phyloP scores from a whole-genome alignment of 2,113 vertebrate species.

The Balaeniceps rex region DNA sequence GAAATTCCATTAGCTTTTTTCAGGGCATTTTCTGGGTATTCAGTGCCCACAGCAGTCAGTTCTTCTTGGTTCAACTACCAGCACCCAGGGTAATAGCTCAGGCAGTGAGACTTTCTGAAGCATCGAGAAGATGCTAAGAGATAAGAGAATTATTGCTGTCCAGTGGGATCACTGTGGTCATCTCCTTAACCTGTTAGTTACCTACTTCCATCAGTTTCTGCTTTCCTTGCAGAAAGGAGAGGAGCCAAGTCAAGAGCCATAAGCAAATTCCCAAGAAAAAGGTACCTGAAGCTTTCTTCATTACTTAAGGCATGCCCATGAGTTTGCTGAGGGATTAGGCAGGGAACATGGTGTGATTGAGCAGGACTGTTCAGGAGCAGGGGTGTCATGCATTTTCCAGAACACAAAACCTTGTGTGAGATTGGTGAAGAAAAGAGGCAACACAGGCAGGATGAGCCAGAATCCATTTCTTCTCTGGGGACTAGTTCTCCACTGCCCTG shows the following conservation, averaged over 20 bases:
- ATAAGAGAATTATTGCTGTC: neutral
- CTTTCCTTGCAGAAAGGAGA: neutral
- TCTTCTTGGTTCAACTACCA: neutral
- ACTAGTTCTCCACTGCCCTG: neutral
- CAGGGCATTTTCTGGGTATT: neutral
- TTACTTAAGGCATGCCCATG: neutral
- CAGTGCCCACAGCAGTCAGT: neutral
- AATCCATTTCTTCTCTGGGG: neutral
- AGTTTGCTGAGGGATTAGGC: neutral
- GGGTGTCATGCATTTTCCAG: neutral
- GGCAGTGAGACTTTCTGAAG: neutral
- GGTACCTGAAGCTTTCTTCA: neutral
- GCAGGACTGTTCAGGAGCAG: neutral
- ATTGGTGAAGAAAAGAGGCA: neutral
- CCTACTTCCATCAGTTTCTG: neutral
- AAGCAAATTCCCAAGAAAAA: neutral
- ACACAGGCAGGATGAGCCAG: neutral
- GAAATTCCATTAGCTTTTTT: neutral
- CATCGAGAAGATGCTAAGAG: no score
- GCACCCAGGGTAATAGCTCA: neutral
- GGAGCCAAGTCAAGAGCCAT: neutral
- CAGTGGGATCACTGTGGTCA: neutral
- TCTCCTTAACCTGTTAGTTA: neutral
- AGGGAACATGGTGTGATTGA: no score
- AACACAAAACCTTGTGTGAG: fast-evolving